Evolutionary conservation across 2,113 vertebrate species (phyloP).

Genomic region (Sminthopsis crassicaudata): DNA sequence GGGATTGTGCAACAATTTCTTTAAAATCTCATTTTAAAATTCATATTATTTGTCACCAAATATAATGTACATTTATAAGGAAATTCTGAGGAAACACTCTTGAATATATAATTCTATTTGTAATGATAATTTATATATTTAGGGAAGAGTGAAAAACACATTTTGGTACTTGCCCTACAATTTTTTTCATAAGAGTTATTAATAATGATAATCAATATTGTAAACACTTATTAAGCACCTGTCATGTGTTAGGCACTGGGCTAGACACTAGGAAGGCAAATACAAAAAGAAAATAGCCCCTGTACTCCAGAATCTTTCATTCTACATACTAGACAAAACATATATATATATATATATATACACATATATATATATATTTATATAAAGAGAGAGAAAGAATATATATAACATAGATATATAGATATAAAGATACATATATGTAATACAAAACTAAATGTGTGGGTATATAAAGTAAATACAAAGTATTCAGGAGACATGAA

Average conservation of each 20-base stretch:
- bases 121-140: background rate
- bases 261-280: background rate
- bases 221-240: background rate
- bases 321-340: background rate
- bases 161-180: background rate
- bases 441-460: background rate
- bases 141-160: background rate
- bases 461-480: background rate
- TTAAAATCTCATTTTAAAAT: background rate
- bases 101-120: conserved; percentile 1
- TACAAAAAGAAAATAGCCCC: background rate
- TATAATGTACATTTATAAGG: conserved; percentile 7
- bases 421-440: background rate
- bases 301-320: background rate
- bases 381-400: too few relatives aligned
- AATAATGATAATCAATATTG: background rate
- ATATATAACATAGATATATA: too few relatives aligned
- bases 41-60: conserved; percentile 45
- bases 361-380: too few relatives aligned
- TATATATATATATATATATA: too few relatives aligned
- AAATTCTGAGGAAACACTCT: background rate
- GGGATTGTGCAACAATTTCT: background rate
- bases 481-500: background rate
- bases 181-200: background rate
- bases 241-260: background rate